Evolutionary conservation across 2,888 invertebrate genomes (phyloP).

Genomic region (Deroplatys truncata): DNA sequence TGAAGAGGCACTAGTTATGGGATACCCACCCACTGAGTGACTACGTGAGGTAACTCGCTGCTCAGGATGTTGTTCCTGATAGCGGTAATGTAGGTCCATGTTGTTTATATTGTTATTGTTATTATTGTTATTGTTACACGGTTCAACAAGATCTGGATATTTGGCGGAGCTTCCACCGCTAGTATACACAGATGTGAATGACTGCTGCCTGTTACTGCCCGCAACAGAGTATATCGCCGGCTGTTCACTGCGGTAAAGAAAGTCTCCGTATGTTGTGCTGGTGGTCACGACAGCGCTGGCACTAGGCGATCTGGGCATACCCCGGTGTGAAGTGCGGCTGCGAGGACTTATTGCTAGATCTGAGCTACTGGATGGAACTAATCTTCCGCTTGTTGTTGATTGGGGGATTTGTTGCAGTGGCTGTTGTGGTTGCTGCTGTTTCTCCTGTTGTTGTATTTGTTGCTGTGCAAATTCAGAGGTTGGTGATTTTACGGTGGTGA

Average conservation of each 20-base stretch:
- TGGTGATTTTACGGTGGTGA: constrained; percentile 53
- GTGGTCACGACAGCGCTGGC: constrained; percentile 34
- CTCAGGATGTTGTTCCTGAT: constrained; percentile 35
- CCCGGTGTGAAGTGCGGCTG: constrained; percentile 41
- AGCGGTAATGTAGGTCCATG: constrained; percentile 38
- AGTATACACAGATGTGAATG: constrained; percentile 71
- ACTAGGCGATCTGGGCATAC: constrained; percentile 13
- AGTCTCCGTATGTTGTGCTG: constrained; percentile 43
- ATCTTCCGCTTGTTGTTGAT: constrained; percentile 43
- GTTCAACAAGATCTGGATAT: constrained; percentile 60
- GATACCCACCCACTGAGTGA: constrained; percentile 16
- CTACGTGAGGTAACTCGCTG: constrained; percentile 9
- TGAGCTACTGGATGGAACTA: constrained; percentile 51
- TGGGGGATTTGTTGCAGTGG: constrained; percentile 32
- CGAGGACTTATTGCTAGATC: constrained; percentile 51
- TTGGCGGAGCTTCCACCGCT: constrained; percentile 56
- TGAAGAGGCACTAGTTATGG: constrained; percentile 19
- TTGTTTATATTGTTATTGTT: neutral
- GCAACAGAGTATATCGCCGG: constrained; percentile 73
- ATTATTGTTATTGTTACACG: constrained; percentile 21
- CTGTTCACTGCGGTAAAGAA: constrained; percentile 51
- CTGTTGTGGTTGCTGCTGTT: constrained; percentile 37
- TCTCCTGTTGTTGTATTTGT: too few relatives aligned
- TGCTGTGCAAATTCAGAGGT: constrained; percentile 39
- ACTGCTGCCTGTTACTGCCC: constrained; percentile 63